Conservation (phyloP, 2,113 vertebrate genomes). For the Dolichallabes microphthalmus region DNA sequence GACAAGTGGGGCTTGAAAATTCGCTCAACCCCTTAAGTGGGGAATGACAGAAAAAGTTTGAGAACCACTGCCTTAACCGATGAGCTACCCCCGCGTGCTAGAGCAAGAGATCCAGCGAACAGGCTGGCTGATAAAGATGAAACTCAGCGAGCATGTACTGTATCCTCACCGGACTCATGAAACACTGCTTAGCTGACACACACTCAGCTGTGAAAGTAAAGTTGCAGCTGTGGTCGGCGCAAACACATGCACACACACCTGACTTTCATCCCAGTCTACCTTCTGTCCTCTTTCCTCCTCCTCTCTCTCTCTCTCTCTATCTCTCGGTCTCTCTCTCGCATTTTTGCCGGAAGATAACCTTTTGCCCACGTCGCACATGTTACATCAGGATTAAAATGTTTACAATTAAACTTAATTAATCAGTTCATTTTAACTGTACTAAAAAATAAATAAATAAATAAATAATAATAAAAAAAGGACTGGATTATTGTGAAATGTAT, state of each 20-base stretch:
- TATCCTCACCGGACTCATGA: background rate
- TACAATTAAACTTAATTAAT: background rate
- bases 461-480: background rate
- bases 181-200: conserved; percentile 22
- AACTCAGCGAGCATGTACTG: background rate
- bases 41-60: no score
- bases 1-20: no score
- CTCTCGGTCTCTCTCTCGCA: background rate
- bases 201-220: conserved; percentile 6
- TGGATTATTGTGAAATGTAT: background rate
- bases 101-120: no score
- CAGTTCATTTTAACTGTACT: background rate
- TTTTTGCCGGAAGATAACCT: background rate
- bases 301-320: conserved; percentile 30
- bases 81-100: no score
- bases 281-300: conserved; percentile 17
- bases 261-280: no score
- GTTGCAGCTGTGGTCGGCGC: background rate
- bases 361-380: background rate
- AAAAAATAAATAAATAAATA: no score
- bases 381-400: background rate
- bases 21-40: no score
- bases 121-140: background rate
- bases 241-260: conserved; percentile 21
- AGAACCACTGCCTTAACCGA: no score